A percentile compares a stretch with the other conserved stretches of the same genome.
phyloP scores from a whole-genome alignment of 2,797 vertebrate species.

The Scolopax rusticola region DNA sequence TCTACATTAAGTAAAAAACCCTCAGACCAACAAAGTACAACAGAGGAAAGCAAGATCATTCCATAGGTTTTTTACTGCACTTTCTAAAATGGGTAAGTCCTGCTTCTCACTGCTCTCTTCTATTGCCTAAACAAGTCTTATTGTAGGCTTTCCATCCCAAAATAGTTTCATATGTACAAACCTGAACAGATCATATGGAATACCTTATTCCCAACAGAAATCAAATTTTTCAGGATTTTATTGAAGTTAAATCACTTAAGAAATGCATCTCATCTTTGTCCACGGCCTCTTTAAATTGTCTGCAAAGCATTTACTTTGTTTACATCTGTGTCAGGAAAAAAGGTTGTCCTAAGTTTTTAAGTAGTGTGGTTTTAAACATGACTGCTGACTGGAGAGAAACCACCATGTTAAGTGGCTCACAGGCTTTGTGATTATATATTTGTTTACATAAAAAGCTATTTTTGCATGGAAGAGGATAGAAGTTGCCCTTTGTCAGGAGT shows the following conservation, averaged over 20 bases:
- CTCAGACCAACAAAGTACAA: not conserved
- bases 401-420: not conserved
- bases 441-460: not conserved
- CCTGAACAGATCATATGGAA: not conserved
- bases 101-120: not conserved
- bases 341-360: not conserved
- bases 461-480: not conserved
- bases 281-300: not conserved
- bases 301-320: not conserved
- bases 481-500: not conserved
- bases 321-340: not conserved
- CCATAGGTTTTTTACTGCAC: not conserved
- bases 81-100: not conserved
- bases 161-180: not conserved
- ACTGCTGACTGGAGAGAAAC: not conserved
- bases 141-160: not conserved
- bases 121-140: not conserved
- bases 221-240: not conserved
- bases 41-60: not conserved
- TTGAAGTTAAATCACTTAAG: not conserved
- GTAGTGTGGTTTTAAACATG: not conserved
- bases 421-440: not conserved
- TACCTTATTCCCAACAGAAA: not conserved
- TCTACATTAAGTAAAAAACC: not conserved
- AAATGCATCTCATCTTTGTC: not conserved